Evolutionary conservation across 2,113 vertebrate species (phyloP).

Genomic region (Semicossyphus pulcher): DNA sequence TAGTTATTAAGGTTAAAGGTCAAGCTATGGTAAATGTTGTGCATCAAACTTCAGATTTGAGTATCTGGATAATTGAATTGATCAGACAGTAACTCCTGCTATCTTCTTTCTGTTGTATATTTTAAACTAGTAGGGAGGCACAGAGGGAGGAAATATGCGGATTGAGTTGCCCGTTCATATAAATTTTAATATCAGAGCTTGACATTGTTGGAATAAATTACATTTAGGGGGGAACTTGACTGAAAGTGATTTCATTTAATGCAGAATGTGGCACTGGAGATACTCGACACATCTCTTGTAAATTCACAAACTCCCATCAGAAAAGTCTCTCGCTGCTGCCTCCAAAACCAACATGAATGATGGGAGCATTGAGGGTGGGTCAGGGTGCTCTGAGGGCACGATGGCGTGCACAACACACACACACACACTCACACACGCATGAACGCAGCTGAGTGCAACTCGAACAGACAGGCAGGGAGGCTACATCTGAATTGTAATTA

Average conservation of each 20-base stretch:
- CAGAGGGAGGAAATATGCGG: too few species aligned
- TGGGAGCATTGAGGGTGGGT: neutral
- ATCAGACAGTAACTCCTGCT: too few species aligned
- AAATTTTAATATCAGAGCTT: conserved; percentile 20
- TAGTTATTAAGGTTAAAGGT: too few species aligned
- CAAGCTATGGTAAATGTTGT: too few species aligned
- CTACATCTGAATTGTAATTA: conserved; percentile 55
- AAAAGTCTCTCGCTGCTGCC: conserved; percentile 38
- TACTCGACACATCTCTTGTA: neutral
- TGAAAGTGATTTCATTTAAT: neutral
- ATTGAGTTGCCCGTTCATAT: neutral
- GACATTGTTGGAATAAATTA: conserved; percentile 31
- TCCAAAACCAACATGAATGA: conserved; percentile 32
- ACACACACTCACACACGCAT: neutral
- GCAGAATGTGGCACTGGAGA: neutral
- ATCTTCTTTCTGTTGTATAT: neutral
- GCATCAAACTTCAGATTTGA: too few species aligned
- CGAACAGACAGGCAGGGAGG: conserved; percentile 23
- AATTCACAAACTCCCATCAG: conserved; percentile 45
- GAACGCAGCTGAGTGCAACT: conserved; percentile 14
- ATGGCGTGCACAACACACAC: neutral
- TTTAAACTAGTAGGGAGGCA: neutral
- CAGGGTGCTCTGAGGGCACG: conserved; percentile 4
- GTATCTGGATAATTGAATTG: too few species aligned
- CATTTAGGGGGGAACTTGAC: conserved; percentile 1